phyloP scores from a whole-genome alignment of 1,140 invertebrate genomes.

The Drosophila virilis region DNA sequence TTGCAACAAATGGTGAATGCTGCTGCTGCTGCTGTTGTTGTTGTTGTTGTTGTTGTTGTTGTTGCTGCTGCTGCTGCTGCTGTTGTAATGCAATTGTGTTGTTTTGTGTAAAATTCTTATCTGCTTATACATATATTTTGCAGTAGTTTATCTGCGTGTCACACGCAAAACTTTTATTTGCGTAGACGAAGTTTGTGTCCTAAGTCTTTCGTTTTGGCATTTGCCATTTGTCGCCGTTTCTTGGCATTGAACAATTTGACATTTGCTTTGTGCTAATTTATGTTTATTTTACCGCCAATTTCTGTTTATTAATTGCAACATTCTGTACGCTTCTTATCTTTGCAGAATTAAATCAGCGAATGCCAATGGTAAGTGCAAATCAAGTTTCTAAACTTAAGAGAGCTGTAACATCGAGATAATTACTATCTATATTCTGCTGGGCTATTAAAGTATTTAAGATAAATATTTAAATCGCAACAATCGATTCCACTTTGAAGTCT shows the following conservation, averaged over 20 bases:
- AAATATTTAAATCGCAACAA: slow-evolving; percentile 1
- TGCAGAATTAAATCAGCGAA: slow-evolving; percentile 84
- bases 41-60: slow-evolving; percentile 24
- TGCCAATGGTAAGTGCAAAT: slow-evolving; percentile 80
- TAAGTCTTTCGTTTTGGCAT: slow-evolving; percentile 78
- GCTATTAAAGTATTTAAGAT: slow-evolving; percentile 30
- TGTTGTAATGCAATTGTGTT: slow-evolving; percentile 39
- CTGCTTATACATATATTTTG: slow-evolving; percentile 33
- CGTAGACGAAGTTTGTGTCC: slow-evolving; percentile 66
- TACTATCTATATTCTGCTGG: not conserved
- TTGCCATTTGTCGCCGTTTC: slow-evolving; percentile 55
- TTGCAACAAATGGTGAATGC: slow-evolving; percentile 50
- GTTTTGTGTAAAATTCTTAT: slow-evolving; percentile 45
- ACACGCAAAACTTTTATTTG: slow-evolving; percentile 54
- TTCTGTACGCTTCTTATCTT: slow-evolving; percentile 54
- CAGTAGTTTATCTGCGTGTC: slow-evolving; percentile 58
- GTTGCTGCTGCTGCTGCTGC: slow-evolving; percentile 20
- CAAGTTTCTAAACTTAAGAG: slow-evolving; percentile 4
- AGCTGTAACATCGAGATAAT: not conserved
- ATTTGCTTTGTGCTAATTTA: slow-evolving; percentile 62
- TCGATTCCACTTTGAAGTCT: slow-evolving; percentile 2
- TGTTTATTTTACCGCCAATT: slow-evolving; percentile 34
- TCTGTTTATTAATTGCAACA: slow-evolving; percentile 71
- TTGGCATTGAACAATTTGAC: slow-evolving; percentile 55
- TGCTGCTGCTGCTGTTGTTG: slow-evolving; percentile 24